Base-by-base conservation (phyloP, 2,888 invertebrate species). In the Pollenia labialis region DNA sequence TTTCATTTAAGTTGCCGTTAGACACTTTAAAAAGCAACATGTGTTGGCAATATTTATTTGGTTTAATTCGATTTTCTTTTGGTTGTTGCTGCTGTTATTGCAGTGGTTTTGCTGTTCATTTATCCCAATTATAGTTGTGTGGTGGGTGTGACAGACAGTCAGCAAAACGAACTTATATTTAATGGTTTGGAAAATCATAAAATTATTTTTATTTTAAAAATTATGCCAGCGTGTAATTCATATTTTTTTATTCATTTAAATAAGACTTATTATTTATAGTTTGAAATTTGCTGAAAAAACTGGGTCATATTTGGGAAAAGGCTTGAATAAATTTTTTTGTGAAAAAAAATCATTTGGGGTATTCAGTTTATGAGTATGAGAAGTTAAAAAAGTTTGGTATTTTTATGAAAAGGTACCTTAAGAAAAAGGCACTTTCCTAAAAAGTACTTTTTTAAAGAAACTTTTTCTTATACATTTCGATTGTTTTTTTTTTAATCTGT, bases 221-320 rank as follows among this genome's bases (percentile, higher is more conserved):
- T 80, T 71, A 56, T 80, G 83, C 75, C 82, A 86, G 64, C 56
- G n/a, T 66, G 23, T 71, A 42, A 72, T 62, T 62, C 66, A 56
- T 58, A 11, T 64, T 74, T 10, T 3, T 48, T 66, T 75, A 23
- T 54, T 50, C 50, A 77, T 80, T 74, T 71, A 71, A 81, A 81
- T 81, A 44, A 48, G 44, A 82, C 32, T 82, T 85, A 85, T 80
- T 82, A 85, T 85, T 85, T 82, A 82, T 87, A 75, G 79, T 82
- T 75, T 56, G 46, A 42, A 58, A 81, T 72, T 81, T 68, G 40
- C 46, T 72, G n/a, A 9, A 48, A 69, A 69, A 81, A 72, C 46
- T 81, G 56, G 81, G 82, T 84, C 84, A 72, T 68, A 79, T 62
- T 79, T 68, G 48, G 42, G 18, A 54, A 72, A 81, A 81, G 80